These are phyloP conservation scores for Helostoma temminkii DNA, from an alignment of 2,797 vertebrate species.

Conservation along the genomic window DNA sequence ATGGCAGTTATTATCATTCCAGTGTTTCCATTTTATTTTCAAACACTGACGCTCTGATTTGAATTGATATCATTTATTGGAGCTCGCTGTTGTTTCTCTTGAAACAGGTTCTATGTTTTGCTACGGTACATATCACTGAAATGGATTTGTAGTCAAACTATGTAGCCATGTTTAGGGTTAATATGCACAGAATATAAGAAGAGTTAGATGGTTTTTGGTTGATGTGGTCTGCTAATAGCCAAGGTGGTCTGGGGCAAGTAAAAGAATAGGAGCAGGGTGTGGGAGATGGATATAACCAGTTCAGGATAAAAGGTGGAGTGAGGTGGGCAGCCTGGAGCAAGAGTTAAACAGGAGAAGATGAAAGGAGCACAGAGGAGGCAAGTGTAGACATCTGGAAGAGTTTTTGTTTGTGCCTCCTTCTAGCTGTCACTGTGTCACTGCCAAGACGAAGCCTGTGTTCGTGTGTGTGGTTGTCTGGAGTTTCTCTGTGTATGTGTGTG, in stretches of 20 bases:
- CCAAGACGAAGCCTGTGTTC: constrained; percentile 32
- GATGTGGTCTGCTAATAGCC: constrained; percentile 36
- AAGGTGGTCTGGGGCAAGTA: constrained; percentile 13
- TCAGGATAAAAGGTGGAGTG: constrained; percentile 43
- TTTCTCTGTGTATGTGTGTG: constrained; percentile 8
- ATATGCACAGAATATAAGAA: constrained; percentile 47
- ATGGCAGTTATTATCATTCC: constrained; percentile 12
- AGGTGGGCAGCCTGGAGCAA: constrained; percentile 27
- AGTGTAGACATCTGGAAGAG: constrained; percentile 75
- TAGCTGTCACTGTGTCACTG: constrained; percentile 48
- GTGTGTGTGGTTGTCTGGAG: neutral
- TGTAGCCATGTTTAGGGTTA: constrained; percentile 22
- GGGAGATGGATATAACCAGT: constrained; percentile 36
- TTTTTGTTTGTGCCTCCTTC: constrained; percentile 72
- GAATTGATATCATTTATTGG: constrained; percentile 3
- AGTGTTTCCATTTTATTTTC: constrained; percentile 12
- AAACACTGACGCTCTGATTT: constrained; percentile 11
- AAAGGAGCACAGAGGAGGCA: constrained; percentile 39
- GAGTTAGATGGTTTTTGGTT: constrained; percentile 32
- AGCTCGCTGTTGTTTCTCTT: constrained; percentile 26
- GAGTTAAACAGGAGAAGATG: constrained; percentile 58
- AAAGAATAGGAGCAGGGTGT: constrained; percentile 5
- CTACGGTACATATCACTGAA: constrained; percentile 24
- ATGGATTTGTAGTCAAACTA: constrained; percentile 26
- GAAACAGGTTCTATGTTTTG: constrained; percentile 33